Evolutionary conservation across 2,797 vertebrate genomes (phyloP).

Genomic region (Coilia nasus): DNA sequence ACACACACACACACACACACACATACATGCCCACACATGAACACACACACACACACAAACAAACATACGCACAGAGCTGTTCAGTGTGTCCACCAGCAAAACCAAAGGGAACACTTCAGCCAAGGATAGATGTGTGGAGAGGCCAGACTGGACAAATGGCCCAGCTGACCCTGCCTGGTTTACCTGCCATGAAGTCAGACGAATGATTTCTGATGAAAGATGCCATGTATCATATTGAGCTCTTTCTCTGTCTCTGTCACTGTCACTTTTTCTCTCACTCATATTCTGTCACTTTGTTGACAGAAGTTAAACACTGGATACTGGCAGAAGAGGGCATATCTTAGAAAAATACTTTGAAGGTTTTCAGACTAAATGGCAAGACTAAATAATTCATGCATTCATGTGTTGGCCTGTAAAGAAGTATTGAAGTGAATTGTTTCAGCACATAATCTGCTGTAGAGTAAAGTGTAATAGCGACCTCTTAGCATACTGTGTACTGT

Average conservation of each 20-base stretch:
- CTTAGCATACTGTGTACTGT: not conserved
- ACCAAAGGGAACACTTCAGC: conserved; percentile 28
- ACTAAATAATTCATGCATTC: not conserved
- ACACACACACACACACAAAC: conserved; percentile 9
- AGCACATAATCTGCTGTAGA: not conserved
- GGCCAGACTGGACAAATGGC: not conserved
- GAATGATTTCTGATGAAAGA: not conserved
- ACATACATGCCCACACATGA: not conserved
- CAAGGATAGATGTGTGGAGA: not conserved
- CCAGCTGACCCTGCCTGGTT: not conserved
- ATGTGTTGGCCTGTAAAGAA: not conserved
- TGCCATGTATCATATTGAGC: not conserved
- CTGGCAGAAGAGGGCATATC: not conserved
- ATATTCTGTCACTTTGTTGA: not conserved
- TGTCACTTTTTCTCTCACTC: conserved; percentile 17
- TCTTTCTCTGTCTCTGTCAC: not conserved
- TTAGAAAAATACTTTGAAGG: not conserved
- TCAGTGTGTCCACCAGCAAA: conserved; percentile 30
- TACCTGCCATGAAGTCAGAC: not conserved
- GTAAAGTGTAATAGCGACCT: not conserved
- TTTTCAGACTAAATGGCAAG: not conserved
- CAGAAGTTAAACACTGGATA: not conserved
- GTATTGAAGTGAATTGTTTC: not conserved
- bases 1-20: not conserved
- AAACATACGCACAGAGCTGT: not conserved